Percentiles rank a stretch among this genome's conserved stretches.
Conservation (phyloP, 2,797 vertebrate genomes). For the Silurus aristotelis region DNA sequence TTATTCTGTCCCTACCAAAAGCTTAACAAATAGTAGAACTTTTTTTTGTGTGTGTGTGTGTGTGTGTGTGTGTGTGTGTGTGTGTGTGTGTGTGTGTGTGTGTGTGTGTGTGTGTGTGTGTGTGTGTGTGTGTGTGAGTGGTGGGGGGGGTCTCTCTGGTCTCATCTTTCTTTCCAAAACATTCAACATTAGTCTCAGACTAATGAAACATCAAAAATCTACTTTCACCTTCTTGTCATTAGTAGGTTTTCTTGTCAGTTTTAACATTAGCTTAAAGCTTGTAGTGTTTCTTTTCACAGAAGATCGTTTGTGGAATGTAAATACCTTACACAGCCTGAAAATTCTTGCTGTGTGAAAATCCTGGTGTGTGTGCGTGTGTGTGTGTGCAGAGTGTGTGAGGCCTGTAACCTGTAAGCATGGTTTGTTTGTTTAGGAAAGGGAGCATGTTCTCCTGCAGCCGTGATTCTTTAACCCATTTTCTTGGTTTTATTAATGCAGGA, state of each 20-base stretch:
- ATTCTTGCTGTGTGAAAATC: conserved; percentile 22
- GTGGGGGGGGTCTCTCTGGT: background rate
- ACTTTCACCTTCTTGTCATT: background rate
- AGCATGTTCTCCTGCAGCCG: background rate
- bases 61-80: too few species aligned
- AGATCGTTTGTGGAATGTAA: background rate
- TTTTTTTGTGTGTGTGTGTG: too few species aligned
- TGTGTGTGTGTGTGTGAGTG: too few species aligned
- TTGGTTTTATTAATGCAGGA: background rate
- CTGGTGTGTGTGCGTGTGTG: conserved; percentile 16
- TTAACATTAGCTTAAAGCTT: background rate
- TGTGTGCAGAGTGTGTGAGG: conserved; percentile 3
- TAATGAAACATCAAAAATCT: background rate
- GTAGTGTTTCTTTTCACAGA: background rate
- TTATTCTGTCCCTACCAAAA: too few species aligned
- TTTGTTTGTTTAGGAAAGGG: conserved; percentile 8
- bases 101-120: too few species aligned
- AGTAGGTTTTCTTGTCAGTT: background rate
- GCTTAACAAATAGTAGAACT: too few species aligned
- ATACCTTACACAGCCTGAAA: background rate
- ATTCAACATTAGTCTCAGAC: background rate
- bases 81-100: too few species aligned
- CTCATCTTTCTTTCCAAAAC: background rate
- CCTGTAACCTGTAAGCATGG: conserved; percentile 1
- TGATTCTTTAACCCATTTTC: background rate